Percentiles rank a stretch among this genome's conserved stretches.
Evolutionary conservation across 2,888 invertebrate genomes (phyloP).

Genomic region (Oligia strigilis): DNA sequence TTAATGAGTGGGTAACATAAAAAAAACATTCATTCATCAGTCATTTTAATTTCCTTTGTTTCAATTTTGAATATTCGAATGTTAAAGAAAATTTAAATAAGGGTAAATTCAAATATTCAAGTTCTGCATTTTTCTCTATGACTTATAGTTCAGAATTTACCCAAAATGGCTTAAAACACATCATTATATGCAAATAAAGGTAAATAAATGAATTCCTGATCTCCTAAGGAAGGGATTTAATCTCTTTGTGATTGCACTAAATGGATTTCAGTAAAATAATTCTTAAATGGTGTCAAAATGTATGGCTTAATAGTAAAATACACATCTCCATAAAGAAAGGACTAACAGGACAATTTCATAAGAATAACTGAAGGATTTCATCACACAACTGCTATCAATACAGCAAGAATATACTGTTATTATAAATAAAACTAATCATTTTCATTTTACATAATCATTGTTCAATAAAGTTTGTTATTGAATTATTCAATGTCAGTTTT

Average conservation of each 20-base stretch:
- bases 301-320: not conserved
- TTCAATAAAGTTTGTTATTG: not conserved
- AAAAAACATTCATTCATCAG: no score
- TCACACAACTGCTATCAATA: not conserved
- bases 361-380: not conserved
- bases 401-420: not conserved
- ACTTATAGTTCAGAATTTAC: not conserved
- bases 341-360: not conserved
- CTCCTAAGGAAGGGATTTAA: not conserved
- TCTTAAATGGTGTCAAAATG: not conserved
- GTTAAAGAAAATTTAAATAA: no score
- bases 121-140: not conserved
- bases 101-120: no score
- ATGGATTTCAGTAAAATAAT: not conserved
- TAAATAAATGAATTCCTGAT: not conserved
- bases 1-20: no score
- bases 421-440: not conserved
- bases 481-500: not conserved
- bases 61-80: not conserved
- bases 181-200: not conserved
- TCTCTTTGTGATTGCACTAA: not conserved
- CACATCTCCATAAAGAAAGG: not conserved
- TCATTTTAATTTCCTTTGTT: not conserved
- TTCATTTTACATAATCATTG: not conserved
- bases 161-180: not conserved